Percentiles rank a stretch among this genome's conserved stretches.
Conservation (phyloP, 2,888 invertebrate species). For the Pristionchus fissidentatus region DNA sequence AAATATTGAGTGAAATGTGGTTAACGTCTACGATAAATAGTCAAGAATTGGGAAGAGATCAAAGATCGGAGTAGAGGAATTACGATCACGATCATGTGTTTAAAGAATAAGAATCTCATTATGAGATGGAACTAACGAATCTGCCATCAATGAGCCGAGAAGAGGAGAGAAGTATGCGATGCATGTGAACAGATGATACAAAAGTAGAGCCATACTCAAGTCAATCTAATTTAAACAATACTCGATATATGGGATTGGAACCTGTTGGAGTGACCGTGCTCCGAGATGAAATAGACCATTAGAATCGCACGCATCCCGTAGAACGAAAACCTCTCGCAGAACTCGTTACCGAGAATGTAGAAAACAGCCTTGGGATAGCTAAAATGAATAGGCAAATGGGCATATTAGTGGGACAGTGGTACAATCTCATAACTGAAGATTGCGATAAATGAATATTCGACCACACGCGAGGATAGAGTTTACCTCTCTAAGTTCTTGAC, state of each 20-base stretch:
- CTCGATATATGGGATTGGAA: background rate
- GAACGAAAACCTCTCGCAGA: conserved; percentile 84
- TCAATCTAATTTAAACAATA: background rate
- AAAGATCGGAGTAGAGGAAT: conserved; percentile 78
- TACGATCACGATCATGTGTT: no score
- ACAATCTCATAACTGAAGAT: background rate
- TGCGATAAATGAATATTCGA: background rate
- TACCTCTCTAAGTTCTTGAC: conserved; percentile 43
- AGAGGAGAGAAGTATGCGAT: conserved; percentile 91
- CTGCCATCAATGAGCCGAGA: conserved; percentile 92
- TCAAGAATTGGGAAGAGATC: background rate
- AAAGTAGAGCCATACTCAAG: conserved; percentile 85
- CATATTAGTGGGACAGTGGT: background rate
- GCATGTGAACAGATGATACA: conserved; percentile 92
- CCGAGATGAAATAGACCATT: conserved; percentile 70
- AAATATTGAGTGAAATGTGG: background rate
- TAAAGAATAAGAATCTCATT: conserved; percentile 77
- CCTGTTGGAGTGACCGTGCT: conserved; percentile 67
- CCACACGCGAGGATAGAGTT: background rate
- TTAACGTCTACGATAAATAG: background rate
- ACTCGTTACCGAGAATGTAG: conserved; percentile 95
- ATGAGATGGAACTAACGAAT: conserved; percentile 82
- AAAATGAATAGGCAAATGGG: conserved; percentile 47
- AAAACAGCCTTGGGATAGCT: conserved; percentile 80
- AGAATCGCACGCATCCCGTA: conserved; percentile 75